Percentiles rank a stretch among this genome's conserved stretches.
These are phyloP conservation scores for Aplochiton taeniatus DNA, from an alignment of 2,797 vertebrate species.

Conservation along the genomic window DNA sequence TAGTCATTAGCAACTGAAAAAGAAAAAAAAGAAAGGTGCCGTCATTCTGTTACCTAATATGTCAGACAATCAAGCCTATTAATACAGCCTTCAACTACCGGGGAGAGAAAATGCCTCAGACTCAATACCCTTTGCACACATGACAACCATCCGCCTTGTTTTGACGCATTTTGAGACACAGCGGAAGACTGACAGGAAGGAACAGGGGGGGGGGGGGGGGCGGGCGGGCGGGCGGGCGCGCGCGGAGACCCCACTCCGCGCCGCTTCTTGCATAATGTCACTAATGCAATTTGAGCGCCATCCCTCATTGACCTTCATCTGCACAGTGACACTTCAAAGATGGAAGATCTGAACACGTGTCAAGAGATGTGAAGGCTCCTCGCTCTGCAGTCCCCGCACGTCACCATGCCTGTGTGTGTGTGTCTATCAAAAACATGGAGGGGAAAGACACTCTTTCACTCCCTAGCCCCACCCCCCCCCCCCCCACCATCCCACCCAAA, in stretches of 20 bases:
- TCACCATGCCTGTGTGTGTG: slow-evolving; percentile 7
- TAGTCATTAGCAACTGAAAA: too few relatives aligned
- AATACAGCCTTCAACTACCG: too few relatives aligned
- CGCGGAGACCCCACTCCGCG: slow-evolving; percentile 1
- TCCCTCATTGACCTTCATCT: slow-evolving; percentile 26
- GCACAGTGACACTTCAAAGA: slow-evolving; percentile 24
- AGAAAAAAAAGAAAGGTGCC: too few relatives aligned
- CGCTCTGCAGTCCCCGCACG: too few relatives aligned
- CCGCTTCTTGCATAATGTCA: slow-evolving; percentile 9
- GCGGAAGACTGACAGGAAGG: too few relatives aligned
- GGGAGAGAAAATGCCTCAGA: too few relatives aligned
- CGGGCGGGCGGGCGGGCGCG: slow-evolving; percentile 8
- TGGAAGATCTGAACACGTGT: slow-evolving; percentile 12
- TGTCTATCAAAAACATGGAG: background rate
- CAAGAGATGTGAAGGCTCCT: slow-evolving; percentile 15
- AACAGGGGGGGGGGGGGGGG: slow-evolving; percentile 5
- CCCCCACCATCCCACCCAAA: background rate
- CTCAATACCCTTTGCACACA: too few relatives aligned
- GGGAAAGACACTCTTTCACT: too few relatives aligned
- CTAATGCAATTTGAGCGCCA: slow-evolving; percentile 33
- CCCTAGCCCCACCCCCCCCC: background rate
- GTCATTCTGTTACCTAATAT: too few relatives aligned
- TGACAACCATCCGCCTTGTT: too few relatives aligned
- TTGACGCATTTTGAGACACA: too few relatives aligned
- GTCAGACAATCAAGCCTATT: too few relatives aligned